Percentiles rank a stretch among this genome's conserved stretches.
These are phyloP conservation scores for Microctonus aethiopoides DNA, from an alignment of 2,888 invertebrate genomes.

Conservation along the genomic window DNA sequence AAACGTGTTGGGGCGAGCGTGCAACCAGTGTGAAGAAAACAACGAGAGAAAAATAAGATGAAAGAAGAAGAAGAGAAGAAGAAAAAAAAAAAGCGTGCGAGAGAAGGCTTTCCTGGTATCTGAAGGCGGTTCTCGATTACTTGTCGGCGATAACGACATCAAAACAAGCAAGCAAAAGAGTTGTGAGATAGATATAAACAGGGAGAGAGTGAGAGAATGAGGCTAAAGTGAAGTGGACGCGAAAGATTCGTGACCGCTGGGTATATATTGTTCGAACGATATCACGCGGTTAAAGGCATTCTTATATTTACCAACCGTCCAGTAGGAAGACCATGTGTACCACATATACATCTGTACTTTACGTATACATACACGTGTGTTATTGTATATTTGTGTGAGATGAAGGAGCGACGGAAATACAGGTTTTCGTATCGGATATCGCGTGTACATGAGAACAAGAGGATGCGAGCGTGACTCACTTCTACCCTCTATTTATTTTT, in stretches of 20 bases:
- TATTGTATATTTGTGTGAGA: neutral
- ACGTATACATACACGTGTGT: neutral
- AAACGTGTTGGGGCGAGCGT: conserved; percentile 33
- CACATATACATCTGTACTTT: no score
- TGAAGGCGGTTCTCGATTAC: conserved; percentile 30
- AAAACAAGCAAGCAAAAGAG: neutral
- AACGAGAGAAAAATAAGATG: conserved; percentile 2
- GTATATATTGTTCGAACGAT: conserved; percentile 43
- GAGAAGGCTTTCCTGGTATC: conserved; percentile 9
- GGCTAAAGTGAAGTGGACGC: conserved; percentile 7
- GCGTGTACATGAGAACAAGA: conserved; percentile 33
- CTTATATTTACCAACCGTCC: conserved; percentile 14
- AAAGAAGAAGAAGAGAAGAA: conserved; percentile 15
- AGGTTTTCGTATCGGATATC: conserved; percentile 51
- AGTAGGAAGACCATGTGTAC: conserved; percentile 4
- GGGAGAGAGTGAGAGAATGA: neutral
- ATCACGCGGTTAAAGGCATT: conserved; percentile 32
- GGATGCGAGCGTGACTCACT: conserved; percentile 46
- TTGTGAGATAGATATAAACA: conserved; percentile 20
- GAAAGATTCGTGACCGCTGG: conserved; percentile 41
- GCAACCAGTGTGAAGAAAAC: conserved; percentile 16
- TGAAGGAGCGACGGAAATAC: conserved; percentile 39
- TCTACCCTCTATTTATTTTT: conserved; percentile 32
- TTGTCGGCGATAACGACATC: conserved; percentile 25
- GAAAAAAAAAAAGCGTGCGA: neutral